Evolutionary conservation across 2,888 invertebrate species (phyloP).

Genomic region (Lampropteryx suffumata): DNA sequence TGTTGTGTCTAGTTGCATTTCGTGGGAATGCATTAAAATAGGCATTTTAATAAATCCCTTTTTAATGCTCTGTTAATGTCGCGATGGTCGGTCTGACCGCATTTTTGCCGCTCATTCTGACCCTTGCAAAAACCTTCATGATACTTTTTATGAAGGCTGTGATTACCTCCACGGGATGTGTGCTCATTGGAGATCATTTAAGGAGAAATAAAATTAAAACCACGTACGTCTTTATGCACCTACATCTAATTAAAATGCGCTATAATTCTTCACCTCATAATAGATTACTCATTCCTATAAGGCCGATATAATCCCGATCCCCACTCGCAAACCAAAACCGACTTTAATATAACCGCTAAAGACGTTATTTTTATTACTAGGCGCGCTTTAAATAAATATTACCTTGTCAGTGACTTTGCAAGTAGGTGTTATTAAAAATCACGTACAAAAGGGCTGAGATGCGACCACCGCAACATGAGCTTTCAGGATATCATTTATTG

Average conservation of each 20-base stretch:
- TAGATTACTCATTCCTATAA: slow-evolving; percentile 50
- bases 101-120: slow-evolving; percentile 27
- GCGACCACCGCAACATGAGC: slow-evolving; percentile 34
- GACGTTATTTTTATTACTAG: slow-evolving; percentile 18
- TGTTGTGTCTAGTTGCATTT: slow-evolving; percentile 45
- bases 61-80: slow-evolving; percentile 21
- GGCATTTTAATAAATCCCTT: slow-evolving; percentile 29
- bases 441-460: slow-evolving; percentile 41
- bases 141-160: slow-evolving; percentile 14
- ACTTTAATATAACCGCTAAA: slow-evolving; percentile 30
- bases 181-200: slow-evolving; percentile 19
- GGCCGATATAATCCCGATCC: slow-evolving; percentile 35
- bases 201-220: slow-evolving; percentile 23
- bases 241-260: slow-evolving; percentile 33
- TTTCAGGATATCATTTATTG: slow-evolving; percentile 28
- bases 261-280: slow-evolving; percentile 44
- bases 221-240: slow-evolving; percentile 7
- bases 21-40: slow-evolving; percentile 42
- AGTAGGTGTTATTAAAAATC: slow-evolving; percentile 53
- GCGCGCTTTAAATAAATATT: slow-evolving; percentile 26
- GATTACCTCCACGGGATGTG: slow-evolving; percentile 27
- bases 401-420: slow-evolving; percentile 47
- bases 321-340: slow-evolving; percentile 5
- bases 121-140: slow-evolving; percentile 20
- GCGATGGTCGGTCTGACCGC: slow-evolving; percentile 11